Conservation (phyloP, 2,797 vertebrate genomes). For the Sphaeramia orbicularis region DNA sequence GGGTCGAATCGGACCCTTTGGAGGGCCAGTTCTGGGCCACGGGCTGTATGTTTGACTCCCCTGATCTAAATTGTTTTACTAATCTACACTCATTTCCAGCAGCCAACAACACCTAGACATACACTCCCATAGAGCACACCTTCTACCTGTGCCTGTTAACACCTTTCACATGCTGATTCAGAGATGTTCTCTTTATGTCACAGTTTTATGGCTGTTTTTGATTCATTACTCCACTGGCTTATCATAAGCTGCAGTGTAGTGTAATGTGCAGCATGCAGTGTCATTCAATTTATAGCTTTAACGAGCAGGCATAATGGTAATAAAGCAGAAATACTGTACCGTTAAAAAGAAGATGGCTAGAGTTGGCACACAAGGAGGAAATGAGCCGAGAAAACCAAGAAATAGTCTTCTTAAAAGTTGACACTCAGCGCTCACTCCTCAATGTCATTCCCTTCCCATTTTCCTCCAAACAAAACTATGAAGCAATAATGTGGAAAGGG, state of each 20-base stretch:
- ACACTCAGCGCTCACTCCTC: background rate
- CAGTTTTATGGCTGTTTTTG: constrained; percentile 32
- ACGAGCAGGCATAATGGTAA: constrained; percentile 13
- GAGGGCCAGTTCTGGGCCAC: too few species aligned
- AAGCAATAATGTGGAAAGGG: constrained; percentile 30
- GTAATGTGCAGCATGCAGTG: background rate
- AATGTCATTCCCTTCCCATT: background rate
- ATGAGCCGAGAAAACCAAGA: background rate
- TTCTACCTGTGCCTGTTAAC: background rate
- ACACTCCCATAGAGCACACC: background rate
- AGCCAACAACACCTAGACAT: background rate
- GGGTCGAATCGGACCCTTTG: too few species aligned
- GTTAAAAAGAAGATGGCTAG: constrained; percentile 1
- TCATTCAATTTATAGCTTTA: constrained; percentile 21
- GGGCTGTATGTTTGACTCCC: too few species aligned
- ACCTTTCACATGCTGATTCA: constrained; percentile 11
- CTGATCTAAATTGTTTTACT: background rate
- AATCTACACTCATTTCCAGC: constrained; percentile 7
- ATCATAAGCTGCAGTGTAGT: constrained; percentile 14
- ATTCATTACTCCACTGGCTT: constrained; percentile 34
- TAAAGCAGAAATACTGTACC: constrained; percentile 18
- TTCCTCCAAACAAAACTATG: constrained; percentile 8
- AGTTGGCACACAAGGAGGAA: constrained; percentile 14
- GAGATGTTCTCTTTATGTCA: constrained; percentile 3
- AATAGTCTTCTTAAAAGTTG: constrained; percentile 1